Evolutionary conservation across 92 coral and sea anemone species (phyloP), one percentile per base, ranked within the genome.

Genomic region (Heteractis magnifica): DNA sequence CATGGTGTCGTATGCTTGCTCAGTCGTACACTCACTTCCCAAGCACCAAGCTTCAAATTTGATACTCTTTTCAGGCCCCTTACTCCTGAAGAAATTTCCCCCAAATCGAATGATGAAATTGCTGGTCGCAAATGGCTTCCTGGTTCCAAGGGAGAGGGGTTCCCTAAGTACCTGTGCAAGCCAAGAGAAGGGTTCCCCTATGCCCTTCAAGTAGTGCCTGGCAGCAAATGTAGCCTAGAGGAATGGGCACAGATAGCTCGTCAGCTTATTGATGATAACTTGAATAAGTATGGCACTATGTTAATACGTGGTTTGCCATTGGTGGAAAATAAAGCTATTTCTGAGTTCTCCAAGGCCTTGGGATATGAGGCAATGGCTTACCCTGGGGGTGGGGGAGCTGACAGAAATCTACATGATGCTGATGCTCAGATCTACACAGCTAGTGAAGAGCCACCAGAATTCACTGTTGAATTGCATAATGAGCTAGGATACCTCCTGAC

Each of bases 391-490:
- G 98, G 98, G 4, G 94, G 92, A 55, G 98, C 92, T 19, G 93
- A 90, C 15, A 77, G 97, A 13, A 80, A 75, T 55, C 89, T 85
- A 77, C 89, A 93, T 79, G 97, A 92, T 26, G 86, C 83, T 62
- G 89, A 80, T 18, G 89, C 93, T 41, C 65, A 72, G 50, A 83
- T 86, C 12, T 95, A 91, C 84, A 95, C 98, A 12, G 97, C 98
- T 48, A 93, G 95, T 70, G 92, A 95, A 21, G 98, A 95, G 78
- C 98, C 98, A 3, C 92, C 97, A 15, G 93, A 87, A 53, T 88
- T 87, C 48, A 86, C 89, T 44, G 93, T 95, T 65, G 98, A 93
- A 56, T 79, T 79, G 18, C 98, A 95, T 78, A 93, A 93, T 85
- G 98, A 95, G 84, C 95, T 95, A 93, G 95, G 90, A 10, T 93